Conservation (phyloP, 37 sponge, comb jelly and placozoan species). For the Tethya wilhelma region DNA sequence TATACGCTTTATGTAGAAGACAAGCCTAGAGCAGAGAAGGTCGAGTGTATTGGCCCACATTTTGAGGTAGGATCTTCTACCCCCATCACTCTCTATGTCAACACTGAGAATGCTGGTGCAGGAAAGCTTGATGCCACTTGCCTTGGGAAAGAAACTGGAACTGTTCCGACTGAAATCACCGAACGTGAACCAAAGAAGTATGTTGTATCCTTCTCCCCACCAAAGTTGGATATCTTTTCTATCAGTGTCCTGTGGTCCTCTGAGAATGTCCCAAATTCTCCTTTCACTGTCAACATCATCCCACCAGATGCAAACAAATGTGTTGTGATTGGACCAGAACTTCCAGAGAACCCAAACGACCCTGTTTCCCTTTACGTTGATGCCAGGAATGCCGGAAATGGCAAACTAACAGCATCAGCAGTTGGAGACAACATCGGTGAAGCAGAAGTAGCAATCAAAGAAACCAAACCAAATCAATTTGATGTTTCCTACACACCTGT, state of each 20-base stretch:
- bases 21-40: conserved; percentile 32
- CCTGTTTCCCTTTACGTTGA: conserved; percentile 31
- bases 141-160: conserved; percentile 50
- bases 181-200: conserved; percentile 4
- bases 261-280: conserved; percentile 44
- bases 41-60: conserved; percentile 35
- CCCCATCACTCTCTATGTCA: conserved; percentile 23
- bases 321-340: conserved; percentile 46
- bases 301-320: conserved; percentile 53
- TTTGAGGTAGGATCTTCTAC: conserved; percentile 8
- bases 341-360: background rate
- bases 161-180: conserved; percentile 36
- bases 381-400: conserved; percentile 58
- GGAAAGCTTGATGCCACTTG: conserved; percentile 53
- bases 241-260: conserved; percentile 62
- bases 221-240: conserved; percentile 34
- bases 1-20: conserved; percentile 49
- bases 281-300: conserved; percentile 39
- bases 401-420: conserved; percentile 27
- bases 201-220: conserved; percentile 44
- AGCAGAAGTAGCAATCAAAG: conserved; percentile 12
- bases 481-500: conserved; percentile 19
- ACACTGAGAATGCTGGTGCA: conserved; percentile 55
- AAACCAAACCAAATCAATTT: conserved; percentile 33
- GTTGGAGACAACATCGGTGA: conserved; percentile 31